Evolutionary conservation across 2,113 vertebrate genomes (phyloP), one percentile per base, ranked within the genome.

Genomic region (Pseudopodoces humilis): DNA sequence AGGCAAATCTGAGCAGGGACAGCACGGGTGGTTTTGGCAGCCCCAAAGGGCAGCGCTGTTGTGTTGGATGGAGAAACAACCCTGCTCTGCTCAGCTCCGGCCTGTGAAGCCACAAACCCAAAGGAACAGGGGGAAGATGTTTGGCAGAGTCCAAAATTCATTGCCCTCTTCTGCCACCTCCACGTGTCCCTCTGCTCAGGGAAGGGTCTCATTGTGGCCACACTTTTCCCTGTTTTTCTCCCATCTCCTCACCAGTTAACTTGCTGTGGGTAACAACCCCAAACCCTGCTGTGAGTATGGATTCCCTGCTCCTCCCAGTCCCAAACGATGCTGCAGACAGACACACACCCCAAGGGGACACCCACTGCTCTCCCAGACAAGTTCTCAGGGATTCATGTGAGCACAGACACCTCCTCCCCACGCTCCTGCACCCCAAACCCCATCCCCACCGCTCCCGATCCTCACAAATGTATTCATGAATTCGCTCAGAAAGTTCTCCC

Each of bases 401-500:
- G 43, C 1, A 0, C 76, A 58, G 22, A 77, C 83, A 35, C 23
- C 69, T 72, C 17, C 23, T 78, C 65, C 59, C 63, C 8, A 1
- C 4, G 1, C 25, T 7, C 87, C 92, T 75, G 55, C 84, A 64
- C 35, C 83, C 86, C 15, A 1, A 82, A 62, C 4, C 10, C 52
- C 81, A 20, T 78, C 86, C 81, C 77, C 72, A 11, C 2, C 4
- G 0, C 89, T 94, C 94, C 95, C 47, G 4, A 96, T 91, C 86
- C 86, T 27, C 68, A 8, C 88, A 96, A 95, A 97, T 97, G 68
- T 97, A 98, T 98, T 97, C 97, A 97, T 96, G 94, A 97, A 97
- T 98, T 97, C 96, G 43, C 91, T 97, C 97, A 64, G 21, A 96
- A 98, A 98, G 96, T 96, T 97, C 98, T 97, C 96, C 96, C 96